Base-by-base conservation (phyloP, 2,113 vertebrate species). In the Chaenocephalus aceratus region DNA sequence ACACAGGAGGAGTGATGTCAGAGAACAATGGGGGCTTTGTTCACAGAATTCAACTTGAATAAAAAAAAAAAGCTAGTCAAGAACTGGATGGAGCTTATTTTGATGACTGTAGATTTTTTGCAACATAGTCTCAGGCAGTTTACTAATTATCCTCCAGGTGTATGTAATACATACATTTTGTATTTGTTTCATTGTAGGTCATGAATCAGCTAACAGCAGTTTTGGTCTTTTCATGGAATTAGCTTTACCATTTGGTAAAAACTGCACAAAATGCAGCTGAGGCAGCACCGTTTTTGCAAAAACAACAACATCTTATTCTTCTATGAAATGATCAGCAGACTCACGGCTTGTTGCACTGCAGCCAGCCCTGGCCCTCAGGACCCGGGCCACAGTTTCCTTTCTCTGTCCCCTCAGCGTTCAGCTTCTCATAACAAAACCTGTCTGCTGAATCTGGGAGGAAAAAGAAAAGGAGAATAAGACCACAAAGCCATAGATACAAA, bases 261-360 rank as follows among this genome's bases (percentile, higher is more conserved):
- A 30, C 1, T 48, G 26, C 30, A 45, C 48, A 53, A 30, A 68
- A 26, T 61, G 6, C 6, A 26, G 48, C 1, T 56, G 7, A 69
- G 8, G 13, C 1, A 14, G 2, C 3, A 54, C 16, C 4, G 34
- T 54, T 30, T 23, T 21, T 44, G 34, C 3, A 30, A 30, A 30
- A 30, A 30, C 41, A 58, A 10, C 12, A 56, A 56, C 23, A 44
- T 15, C 7, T 48, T 26, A 44, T 34, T 49, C 23, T 45, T 21
- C 13, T 11, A 48, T 14, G 5, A 18, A 26, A 53, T 56, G 10
- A 65, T 34, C 15, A 70, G 61, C 49, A 54, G 11, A 95, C 97
- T 96, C 91, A 98, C 97, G 96, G 97, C 89, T 98, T 98, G 93
- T 95, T 97, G 95, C 97, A 99, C 92, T 98, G 97, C 85, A 96